A percentile compares a stretch with the other conserved stretches of the same genome.
Evolutionary conservation across 2,888 invertebrate genomes (phyloP).

Genomic region (Pyrrhia umbra): DNA sequence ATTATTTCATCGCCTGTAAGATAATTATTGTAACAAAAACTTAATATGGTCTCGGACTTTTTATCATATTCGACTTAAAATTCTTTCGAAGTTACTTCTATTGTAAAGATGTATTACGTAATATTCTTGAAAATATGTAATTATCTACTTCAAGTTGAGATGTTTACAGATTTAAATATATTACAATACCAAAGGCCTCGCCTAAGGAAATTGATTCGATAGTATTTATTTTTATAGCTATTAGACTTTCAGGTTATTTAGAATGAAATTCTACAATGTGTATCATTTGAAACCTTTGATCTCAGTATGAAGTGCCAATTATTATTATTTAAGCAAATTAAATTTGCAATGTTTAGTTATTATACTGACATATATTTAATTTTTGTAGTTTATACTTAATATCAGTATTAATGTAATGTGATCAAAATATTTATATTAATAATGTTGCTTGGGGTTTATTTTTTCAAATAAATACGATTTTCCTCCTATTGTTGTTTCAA

Average conservation of each 20-base stretch:
- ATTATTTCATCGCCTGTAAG: too few relatives aligned
- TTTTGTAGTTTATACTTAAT: background rate
- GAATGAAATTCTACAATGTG: slow-evolving; percentile 41
- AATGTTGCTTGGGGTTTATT: slow-evolving; percentile 59
- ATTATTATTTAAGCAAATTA: slow-evolving; percentile 50
- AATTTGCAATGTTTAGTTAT: slow-evolving; percentile 50
- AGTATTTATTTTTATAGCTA: background rate
- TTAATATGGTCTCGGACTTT: too few relatives aligned
- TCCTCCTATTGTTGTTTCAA: slow-evolving; percentile 30
- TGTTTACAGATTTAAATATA: background rate
- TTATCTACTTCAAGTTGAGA: background rate
- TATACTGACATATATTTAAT: slow-evolving; percentile 9
- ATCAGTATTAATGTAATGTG: slow-evolving; percentile 39
- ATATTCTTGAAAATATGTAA: background rate
- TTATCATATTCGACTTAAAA: too few relatives aligned
- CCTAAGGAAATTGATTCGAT: too few relatives aligned
- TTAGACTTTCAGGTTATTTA: slow-evolving; percentile 2
- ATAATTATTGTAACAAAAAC: too few relatives aligned
- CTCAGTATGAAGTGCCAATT: slow-evolving; percentile 55
- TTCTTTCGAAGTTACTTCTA: too few relatives aligned
- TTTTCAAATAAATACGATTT: slow-evolving; percentile 70
- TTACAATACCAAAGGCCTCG: background rate
- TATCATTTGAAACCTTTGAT: slow-evolving; percentile 30
- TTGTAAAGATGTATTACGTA: too few relatives aligned
- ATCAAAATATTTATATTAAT: slow-evolving; percentile 36